phyloP scores from a whole-genome alignment of 2,113 vertebrate species.

The Sphyrna mokarran region DNA sequence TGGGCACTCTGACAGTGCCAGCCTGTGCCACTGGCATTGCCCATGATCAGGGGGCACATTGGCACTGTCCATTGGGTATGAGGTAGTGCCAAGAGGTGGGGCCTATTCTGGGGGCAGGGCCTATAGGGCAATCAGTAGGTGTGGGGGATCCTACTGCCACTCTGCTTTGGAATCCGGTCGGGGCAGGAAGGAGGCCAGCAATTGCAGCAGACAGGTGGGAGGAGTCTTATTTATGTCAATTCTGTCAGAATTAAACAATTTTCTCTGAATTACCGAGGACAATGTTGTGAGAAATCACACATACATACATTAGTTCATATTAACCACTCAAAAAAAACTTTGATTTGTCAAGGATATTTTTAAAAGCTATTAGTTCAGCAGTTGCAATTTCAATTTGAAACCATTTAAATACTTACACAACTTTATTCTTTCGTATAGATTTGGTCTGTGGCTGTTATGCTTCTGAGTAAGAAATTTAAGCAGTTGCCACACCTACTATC shows the following conservation, averaged over 20 bases:
- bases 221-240: too few species aligned
- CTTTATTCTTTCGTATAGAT: conserved; percentile 57
- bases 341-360: background rate
- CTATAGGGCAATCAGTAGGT: too few species aligned
- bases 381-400: conserved; percentile 28
- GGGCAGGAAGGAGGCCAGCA: too few species aligned
- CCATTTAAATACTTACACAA: background rate
- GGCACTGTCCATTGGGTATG: too few species aligned
- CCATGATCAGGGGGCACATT: too few species aligned
- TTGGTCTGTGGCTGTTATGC: conserved; percentile 79
- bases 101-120: too few species aligned
- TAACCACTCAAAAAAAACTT: background rate
- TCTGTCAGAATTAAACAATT: background rate
- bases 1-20: too few species aligned
- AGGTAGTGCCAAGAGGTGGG: too few species aligned
- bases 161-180: too few species aligned
- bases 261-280: background rate
- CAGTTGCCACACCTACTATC: conserved; percentile 83
- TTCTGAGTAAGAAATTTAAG: conserved; percentile 83
- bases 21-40: too few species aligned
- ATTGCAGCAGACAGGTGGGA: too few species aligned
- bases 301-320: background rate
- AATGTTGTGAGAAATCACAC: background rate
- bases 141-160: too few species aligned
- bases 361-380: background rate